Conservation (phyloP, 2,797 vertebrate genomes). For the Merluccius polli region DNA sequence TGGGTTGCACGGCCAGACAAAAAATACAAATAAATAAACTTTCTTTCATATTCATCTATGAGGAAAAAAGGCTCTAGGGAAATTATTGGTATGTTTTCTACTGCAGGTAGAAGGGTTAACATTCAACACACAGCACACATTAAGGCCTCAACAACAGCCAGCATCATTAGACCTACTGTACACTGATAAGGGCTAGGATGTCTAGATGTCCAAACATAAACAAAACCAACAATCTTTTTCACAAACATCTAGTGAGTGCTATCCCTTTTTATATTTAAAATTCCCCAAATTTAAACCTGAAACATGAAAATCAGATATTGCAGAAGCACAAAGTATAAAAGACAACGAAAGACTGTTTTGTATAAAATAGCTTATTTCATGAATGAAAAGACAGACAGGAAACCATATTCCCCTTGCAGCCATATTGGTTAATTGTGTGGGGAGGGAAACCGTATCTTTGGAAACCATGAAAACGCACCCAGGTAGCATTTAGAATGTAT, state of each 20-base stretch:
- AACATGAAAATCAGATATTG: not conserved
- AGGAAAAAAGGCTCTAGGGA: constrained; percentile 47
- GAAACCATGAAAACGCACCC: not conserved
- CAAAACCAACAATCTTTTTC: not conserved
- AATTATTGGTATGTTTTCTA: constrained; percentile 14
- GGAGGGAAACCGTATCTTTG: not conserved
- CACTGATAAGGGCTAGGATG: not conserved
- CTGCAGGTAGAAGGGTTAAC: constrained; percentile 36
- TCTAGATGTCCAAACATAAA: not conserved
- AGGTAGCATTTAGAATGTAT: not conserved
- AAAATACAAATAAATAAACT: constrained; percentile 31
- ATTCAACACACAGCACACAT: constrained; percentile 41
- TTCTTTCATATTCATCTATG: constrained; percentile 55
- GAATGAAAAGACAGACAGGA: not conserved
- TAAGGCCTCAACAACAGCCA: constrained; percentile 6
- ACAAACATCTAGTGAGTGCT: not conserved
- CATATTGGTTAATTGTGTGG: not conserved
- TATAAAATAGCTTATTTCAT: constrained; percentile 18
- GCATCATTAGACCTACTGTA: not conserved
- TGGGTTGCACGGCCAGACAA: not conserved
- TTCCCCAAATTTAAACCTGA: not conserved
- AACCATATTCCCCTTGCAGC: not conserved
- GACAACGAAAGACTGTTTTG: constrained; percentile 9
- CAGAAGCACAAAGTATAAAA: constrained; percentile 11
- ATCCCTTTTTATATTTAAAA: not conserved